Evolutionary conservation across 2,113 vertebrate species (phyloP), one percentile per base, ranked within the genome.

Genomic region (Dermatemys mawii): DNA sequence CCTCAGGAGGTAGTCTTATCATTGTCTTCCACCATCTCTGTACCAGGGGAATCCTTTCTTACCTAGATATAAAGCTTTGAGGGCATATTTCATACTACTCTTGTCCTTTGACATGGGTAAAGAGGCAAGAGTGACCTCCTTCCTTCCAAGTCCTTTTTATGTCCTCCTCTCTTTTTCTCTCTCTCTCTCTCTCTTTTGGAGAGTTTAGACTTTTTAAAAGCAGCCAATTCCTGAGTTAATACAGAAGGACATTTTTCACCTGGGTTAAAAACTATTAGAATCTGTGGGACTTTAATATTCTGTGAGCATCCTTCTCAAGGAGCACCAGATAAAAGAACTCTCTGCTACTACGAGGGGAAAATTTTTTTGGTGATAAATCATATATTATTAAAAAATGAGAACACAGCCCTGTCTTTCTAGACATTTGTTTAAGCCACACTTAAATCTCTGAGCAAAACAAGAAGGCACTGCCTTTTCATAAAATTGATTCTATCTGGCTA

Each of bases 381-480:
- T 83, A 11, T 92, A 70, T 80, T 97, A 90, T 94, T 96, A 67
- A 84, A 96, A 90, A 94, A 92, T 53, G 8, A 90, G 46, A 86
- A 76, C 57, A 48, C 38, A 87, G 27, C 41, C 44, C 67, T 84
- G 19, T 91, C 95, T 92, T 88, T 44, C 6, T 27, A 96, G 8
- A 60, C 8, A 90, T 94, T 95, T 92, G 9, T 92, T 94, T 93
- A 92, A 95, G 38, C 84, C 90, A 41, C 89, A 83, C 93, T 95
- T 95, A 90, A 87, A 95, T 95, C 78, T 95, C 88, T 89, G 60
- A 95, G 81, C 5, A 85, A 96, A 87, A 82, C 51, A 89, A 78
- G 38, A 97, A 96, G 79, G 86, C 84, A 35, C 13, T 90, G 38
- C 22, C 73, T 97, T 97, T 95, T 96, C 90, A 93, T 91, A 95